Conservation (phyloP, 2,797 vertebrate species). For the Macroramphosus scolopax region DNA sequence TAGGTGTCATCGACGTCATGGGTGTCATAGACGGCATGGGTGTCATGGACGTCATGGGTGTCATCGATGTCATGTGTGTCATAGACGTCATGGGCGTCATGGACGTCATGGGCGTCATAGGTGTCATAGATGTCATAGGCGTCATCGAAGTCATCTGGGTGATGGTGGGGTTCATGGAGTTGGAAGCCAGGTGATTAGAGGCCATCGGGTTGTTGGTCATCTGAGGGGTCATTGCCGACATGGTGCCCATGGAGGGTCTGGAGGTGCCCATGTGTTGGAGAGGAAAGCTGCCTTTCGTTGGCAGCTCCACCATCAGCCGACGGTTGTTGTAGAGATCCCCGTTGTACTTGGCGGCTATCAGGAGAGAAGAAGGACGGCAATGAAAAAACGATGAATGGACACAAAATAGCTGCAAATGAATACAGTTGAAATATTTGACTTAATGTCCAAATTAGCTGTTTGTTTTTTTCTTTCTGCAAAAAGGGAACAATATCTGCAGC, state of each 20-base stretch:
- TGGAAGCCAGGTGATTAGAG: constrained; percentile 60
- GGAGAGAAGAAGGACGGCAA: constrained; percentile 10
- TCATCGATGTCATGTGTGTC: constrained; percentile 28
- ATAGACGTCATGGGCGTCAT: constrained; percentile 43
- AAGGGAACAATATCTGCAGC: no score
- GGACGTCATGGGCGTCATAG: constrained; percentile 40
- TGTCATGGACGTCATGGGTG: constrained; percentile 58
- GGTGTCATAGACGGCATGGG: constrained; percentile 52
- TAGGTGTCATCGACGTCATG: constrained; percentile 43
- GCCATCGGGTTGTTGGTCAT: constrained; percentile 65
- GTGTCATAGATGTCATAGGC: constrained; percentile 50
- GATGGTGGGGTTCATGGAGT: constrained; percentile 59
- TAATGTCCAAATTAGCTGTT: background rate
- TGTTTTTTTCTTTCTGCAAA: no score
- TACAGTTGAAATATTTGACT: constrained; percentile 1
- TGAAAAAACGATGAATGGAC: constrained; percentile 14
- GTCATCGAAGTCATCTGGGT: constrained; percentile 61
- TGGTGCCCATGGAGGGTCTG: constrained; percentile 71
- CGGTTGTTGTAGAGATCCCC: constrained; percentile 93
- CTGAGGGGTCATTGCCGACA: constrained; percentile 51
- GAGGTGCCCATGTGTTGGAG: constrained; percentile 84
- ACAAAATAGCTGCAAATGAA: constrained; percentile 5
- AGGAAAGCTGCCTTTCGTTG: constrained; percentile 88
- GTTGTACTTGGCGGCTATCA: constrained; percentile 90
- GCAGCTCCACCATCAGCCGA: constrained; percentile 90